Base-by-base conservation (phyloP, 2,888 invertebrate genomes). In the Itoplectis maculator region DNA sequence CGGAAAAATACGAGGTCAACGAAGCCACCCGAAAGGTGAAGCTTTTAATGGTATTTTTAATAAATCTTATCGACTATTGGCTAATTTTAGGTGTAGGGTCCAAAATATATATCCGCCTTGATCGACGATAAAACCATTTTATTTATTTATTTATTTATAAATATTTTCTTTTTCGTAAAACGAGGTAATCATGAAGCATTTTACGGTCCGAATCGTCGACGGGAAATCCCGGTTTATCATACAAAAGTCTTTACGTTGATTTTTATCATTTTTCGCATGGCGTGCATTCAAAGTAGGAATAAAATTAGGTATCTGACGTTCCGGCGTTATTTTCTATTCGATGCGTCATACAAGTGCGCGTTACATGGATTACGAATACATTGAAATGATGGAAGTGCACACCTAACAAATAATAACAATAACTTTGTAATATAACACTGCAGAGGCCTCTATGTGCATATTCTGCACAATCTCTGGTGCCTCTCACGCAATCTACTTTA, bases 381-480 rank as follows among this genome's bases (percentile, higher is more conserved):
- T 76, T 80, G 65, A 42, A 65, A 80, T 61, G 51, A 81, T 69
- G 72, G 69, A 59, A 73, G 13, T 83, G 83, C 84, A 82, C 82
- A 81, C 68, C 61, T 74, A 56, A 83, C 42, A 42, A 83, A 59
- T 81, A 83, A 79, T 59, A 66, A 81, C 74, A 73, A 70, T 68
- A 69, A 79, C 65, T 83, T 83, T 81, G 76, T 81, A 81, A 70
- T 63, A 74, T 68, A 61, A 79, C 77, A 81, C 63, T 79, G 75
- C 82, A 82, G 65, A 63, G 66, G 63, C 69, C 72, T 76, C 76
- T 49, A 84, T 51, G 72, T 80, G 82, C 86, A 81, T 66, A 66
- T 59, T 82, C 83, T 85, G 86, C 84, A 88, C 83, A 87, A 70
- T 90, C 88, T 90, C 88, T 82, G 89, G 89, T 90, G 90, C 89